A percentile compares a stretch with the other conserved stretches of the same genome.
Evolutionary conservation across 2,888 invertebrate species (phyloP).

Genomic region (Drosophila pegasa): DNA sequence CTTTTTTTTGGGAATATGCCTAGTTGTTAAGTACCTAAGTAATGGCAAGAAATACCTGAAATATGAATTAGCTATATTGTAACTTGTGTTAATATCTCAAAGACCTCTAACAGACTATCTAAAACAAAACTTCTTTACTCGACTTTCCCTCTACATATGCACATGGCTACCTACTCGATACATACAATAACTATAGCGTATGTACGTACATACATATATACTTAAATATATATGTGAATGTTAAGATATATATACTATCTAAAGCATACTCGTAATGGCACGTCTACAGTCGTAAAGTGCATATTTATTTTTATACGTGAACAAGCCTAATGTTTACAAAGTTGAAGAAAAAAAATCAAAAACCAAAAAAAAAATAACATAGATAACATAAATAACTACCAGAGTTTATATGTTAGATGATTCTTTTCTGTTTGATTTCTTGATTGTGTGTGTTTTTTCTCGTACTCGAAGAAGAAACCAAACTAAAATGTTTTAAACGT

Average conservation of each 20-base stretch:
- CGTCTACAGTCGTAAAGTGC: constrained; percentile 44
- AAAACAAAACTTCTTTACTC: constrained; percentile 37
- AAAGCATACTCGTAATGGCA: constrained; percentile 19
- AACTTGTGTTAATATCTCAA: constrained; percentile 63
- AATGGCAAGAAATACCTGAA: constrained; percentile 55
- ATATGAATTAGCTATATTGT: constrained; percentile 39
- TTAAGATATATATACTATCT: constrained; percentile 43
- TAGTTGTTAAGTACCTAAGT: constrained; percentile 76
- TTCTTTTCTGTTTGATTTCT: constrained; percentile 57
- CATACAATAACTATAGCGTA: constrained; percentile 20
- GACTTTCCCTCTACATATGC: constrained; percentile 58
- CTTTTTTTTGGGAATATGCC: constrained; percentile 28
- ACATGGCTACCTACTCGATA: constrained; percentile 71
- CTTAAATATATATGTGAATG: constrained; percentile 21
- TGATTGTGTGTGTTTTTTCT: constrained; percentile 57
- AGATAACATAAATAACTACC: constrained; percentile 30
- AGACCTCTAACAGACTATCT: constrained; percentile 73
- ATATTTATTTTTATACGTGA: constrained; percentile 77
- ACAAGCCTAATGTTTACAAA: constrained; percentile 32
- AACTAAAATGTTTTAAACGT: constrained; percentile 81
- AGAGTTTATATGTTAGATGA: constrained; percentile 50
- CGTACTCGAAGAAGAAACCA: constrained; percentile 68
- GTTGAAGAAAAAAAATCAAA: constrained; percentile 1
- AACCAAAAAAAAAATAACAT: neutral
- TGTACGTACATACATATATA: constrained; percentile 17